Evolutionary conservation across 2,113 vertebrate genomes (phyloP).

Genomic region (Spea multiplicata): DNA sequence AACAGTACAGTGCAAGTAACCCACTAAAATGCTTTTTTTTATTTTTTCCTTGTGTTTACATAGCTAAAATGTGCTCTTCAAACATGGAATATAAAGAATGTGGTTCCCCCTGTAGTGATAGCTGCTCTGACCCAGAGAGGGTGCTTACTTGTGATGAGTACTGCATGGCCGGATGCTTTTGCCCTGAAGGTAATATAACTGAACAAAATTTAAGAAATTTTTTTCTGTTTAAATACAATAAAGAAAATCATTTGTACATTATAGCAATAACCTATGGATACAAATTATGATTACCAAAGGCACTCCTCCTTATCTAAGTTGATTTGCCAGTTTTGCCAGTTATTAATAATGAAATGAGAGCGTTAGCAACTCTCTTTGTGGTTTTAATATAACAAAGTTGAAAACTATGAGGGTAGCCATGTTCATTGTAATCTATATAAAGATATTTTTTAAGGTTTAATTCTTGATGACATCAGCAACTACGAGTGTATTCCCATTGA

Average conservation of each 20-base stretch:
- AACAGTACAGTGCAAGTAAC: too few species aligned
- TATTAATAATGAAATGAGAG: too few species aligned
- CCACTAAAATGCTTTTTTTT: background rate
- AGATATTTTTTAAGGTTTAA: constrained; percentile 65
- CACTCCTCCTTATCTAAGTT: too few species aligned
- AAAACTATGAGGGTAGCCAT: background rate
- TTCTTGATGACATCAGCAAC: constrained; percentile 78
- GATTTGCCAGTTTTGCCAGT: too few species aligned
- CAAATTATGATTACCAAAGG: too few species aligned
- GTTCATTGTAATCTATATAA: background rate
- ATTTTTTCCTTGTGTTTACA: background rate
- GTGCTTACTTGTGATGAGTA: constrained; percentile 2
- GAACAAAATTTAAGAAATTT: too few species aligned
- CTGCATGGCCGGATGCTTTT: constrained; percentile 16
- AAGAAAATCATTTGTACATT: too few species aligned
- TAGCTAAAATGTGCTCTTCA: background rate
- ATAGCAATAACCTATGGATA: too few species aligned
- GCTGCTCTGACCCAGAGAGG: constrained; percentile 28
- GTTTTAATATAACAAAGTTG: too few species aligned
- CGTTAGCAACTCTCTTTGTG: too few species aligned
- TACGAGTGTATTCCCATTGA: constrained; percentile 70
- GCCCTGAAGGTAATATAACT: background rate
- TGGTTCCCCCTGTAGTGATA: constrained; percentile 13
- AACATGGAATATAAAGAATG: constrained; percentile 26
- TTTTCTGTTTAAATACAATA: too few species aligned